Evolutionary conservation across 1,140 invertebrate genomes (phyloP).

Genomic region (Phortica variegata): DNA sequence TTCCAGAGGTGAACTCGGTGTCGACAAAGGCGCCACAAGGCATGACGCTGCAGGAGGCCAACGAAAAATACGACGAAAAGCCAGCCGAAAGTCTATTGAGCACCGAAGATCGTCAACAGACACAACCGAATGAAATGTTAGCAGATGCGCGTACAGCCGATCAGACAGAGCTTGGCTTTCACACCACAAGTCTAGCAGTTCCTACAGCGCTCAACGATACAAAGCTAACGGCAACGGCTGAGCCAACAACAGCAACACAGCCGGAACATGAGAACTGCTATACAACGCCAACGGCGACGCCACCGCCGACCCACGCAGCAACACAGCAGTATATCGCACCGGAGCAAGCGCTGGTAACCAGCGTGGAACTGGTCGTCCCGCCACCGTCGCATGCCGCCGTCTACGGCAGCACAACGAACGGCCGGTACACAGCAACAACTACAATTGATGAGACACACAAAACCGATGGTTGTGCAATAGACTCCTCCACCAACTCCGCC

Average conservation of each 20-base stretch:
- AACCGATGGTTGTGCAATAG: constrained; percentile 46
- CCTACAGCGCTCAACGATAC: background rate
- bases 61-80: too few relatives aligned
- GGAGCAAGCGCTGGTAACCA: constrained; percentile 40
- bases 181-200: background rate
- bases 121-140: too few relatives aligned
- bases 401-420: constrained; percentile 9
- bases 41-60: background rate
- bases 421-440: constrained; percentile 14
- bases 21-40: background rate
- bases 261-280: background rate
- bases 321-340: constrained; percentile 25
- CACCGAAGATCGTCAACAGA: too few relatives aligned
- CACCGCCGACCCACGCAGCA: background rate
- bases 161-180: too few relatives aligned
- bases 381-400: constrained; percentile 4
- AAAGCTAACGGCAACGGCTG: background rate
- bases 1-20: background rate
- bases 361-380: constrained; percentile 36
- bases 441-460: constrained; percentile 18
- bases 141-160: too few relatives aligned
- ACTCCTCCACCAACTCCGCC: constrained; percentile 20
- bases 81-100: too few relatives aligned
- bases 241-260: background rate
- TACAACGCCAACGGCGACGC: constrained; percentile 1